Evolutionary conservation across 2,113 vertebrate genomes (phyloP).

Genomic region (Charadrius vociferus): DNA sequence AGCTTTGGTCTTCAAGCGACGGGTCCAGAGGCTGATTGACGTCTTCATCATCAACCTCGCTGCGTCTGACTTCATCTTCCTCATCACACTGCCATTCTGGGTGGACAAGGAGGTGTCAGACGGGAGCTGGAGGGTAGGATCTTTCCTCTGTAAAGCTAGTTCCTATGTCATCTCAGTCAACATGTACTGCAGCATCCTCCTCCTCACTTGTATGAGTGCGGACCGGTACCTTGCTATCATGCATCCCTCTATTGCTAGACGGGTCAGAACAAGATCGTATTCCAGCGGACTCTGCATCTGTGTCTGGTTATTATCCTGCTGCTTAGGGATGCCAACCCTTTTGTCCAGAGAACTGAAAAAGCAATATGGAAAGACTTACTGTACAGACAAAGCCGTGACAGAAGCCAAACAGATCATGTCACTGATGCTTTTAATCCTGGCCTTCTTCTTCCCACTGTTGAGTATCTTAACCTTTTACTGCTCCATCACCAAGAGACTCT

Average conservation of each 20-base stretch:
- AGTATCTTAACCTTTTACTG: constrained; percentile 78
- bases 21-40: constrained; percentile 70
- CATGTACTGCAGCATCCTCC: constrained; percentile 79
- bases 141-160: constrained; percentile 76
- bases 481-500: constrained; percentile 75
- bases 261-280: constrained; percentile 60
- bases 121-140: constrained; percentile 71
- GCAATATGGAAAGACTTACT: constrained; percentile 60
- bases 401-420: not conserved
- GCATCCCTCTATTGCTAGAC: constrained; percentile 27
- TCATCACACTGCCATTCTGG: constrained; percentile 79
- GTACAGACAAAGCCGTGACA: constrained; percentile 41
- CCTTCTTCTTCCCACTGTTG: constrained; percentile 76
- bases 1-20: constrained; percentile 61
- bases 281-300: constrained; percentile 43
- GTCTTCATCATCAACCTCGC: constrained; percentile 79
- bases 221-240: constrained; percentile 80
- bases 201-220: constrained; percentile 78
- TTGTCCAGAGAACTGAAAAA: constrained; percentile 65
- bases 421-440: constrained; percentile 65
- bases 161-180: constrained; percentile 80
- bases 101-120: constrained; percentile 66
- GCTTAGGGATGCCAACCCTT: constrained; percentile 74
- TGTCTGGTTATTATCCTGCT: constrained; percentile 74
- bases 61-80: constrained; percentile 78